Evolutionary conservation across 2,888 invertebrate species (phyloP).

Genomic region (Acanthosepion pharaonis): DNA sequence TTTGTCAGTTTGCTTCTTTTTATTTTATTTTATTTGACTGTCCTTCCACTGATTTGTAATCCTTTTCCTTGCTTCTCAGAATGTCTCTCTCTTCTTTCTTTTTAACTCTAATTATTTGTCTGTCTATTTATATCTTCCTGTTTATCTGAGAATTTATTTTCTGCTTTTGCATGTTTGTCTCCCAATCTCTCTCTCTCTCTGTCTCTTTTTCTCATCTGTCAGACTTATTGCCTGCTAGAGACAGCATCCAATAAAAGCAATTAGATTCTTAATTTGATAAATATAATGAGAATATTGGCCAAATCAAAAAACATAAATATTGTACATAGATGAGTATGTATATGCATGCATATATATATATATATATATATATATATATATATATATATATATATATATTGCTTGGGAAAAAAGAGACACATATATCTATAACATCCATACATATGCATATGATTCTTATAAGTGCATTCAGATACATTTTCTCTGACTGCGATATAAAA

Average conservation of each 20-base stretch:
- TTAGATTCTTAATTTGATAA: conserved; percentile 2
- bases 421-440: too few relatives aligned
- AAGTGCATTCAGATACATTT: not conserved
- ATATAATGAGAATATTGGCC: not conserved
- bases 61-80: not conserved
- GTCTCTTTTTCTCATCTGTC: not conserved
- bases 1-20: not conserved
- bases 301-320: not conserved
- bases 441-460: not conserved
- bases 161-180: not conserved
- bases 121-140: not conserved
- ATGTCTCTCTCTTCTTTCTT: not conserved
- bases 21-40: not conserved
- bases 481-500: not conserved
- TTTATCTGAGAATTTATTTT: not conserved
- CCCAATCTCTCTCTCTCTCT: not conserved
- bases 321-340: too few relatives aligned
- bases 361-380: too few relatives aligned
- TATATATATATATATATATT: too few relatives aligned
- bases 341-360: too few relatives aligned
- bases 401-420: too few relatives aligned
- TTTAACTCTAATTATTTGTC: not conserved
- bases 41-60: not conserved
- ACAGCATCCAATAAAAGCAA: not conserved
- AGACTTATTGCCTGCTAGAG: not conserved